Conservation (phyloP, 2,888 invertebrate genomes). For the Elmis aenea region DNA sequence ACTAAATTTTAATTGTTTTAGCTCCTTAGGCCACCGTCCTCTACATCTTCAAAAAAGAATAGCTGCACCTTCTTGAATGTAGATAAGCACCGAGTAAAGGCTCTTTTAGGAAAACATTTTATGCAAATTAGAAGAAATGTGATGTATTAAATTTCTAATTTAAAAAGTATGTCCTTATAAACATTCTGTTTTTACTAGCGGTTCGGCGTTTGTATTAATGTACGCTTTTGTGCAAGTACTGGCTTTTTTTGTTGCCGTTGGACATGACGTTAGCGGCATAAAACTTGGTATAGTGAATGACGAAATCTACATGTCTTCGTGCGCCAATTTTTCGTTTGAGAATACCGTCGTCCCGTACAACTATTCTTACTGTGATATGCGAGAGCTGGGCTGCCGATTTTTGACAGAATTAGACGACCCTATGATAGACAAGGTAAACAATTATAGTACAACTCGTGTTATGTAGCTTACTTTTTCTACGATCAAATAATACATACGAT, state of each 20-base stretch:
- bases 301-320: slow-evolving; percentile 50
- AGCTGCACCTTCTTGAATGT: too few relatives aligned
- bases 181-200: slow-evolving; percentile 57
- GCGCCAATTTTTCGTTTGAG: slow-evolving; percentile 29
- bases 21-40: too few relatives aligned
- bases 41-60: too few relatives aligned
- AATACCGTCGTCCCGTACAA: slow-evolving; percentile 43
- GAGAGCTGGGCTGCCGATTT: slow-evolving; percentile 59
- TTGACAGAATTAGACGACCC: slow-evolving; percentile 54
- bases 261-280: slow-evolving; percentile 68
- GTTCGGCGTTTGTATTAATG: slow-evolving; percentile 72
- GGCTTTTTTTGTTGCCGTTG: slow-evolving; percentile 76
- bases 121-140: slow-evolving; percentile 33
- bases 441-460: too few relatives aligned
- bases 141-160: slow-evolving; percentile 11
- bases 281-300: slow-evolving; percentile 74
- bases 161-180: too few relatives aligned
- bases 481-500: too few relatives aligned
- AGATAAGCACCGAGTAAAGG: slow-evolving; percentile 27
- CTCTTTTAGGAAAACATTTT: slow-evolving; percentile 35
- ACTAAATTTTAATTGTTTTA: too few relatives aligned
- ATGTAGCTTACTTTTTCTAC: too few relatives aligned
- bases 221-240: slow-evolving; percentile 78
- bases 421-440: slow-evolving; percentile 50
- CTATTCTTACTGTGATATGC: slow-evolving; percentile 49